A percentile compares a stretch with the other conserved stretches of the same genome.
Conservation (phyloP, 2,888 invertebrate genomes). For the Listrodromus nycthemerus region DNA sequence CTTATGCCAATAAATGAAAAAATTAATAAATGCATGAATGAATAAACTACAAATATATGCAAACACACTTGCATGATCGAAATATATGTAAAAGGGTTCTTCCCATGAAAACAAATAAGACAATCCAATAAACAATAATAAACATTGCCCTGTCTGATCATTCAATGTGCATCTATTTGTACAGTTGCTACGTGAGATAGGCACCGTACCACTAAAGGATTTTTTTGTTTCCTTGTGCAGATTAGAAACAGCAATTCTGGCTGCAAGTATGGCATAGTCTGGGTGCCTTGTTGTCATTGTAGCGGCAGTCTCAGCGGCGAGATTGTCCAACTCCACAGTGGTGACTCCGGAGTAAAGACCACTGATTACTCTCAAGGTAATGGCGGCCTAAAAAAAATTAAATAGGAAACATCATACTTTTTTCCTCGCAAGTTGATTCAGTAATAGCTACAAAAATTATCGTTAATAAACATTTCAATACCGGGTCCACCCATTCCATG, state of each 20-base stretch:
- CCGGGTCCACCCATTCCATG: slow-evolving; percentile 98
- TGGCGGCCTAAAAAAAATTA: slow-evolving; percentile 87
- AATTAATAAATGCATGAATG: neutral
- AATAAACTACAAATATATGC: too few species aligned
- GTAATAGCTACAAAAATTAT: neutral
- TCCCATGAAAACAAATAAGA: too few species aligned
- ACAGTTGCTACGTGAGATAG: neutral
- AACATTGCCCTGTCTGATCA: neutral
- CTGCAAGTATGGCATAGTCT: slow-evolving; percentile 96
- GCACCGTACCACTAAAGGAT: slow-evolving; percentile 91
- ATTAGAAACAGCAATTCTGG: slow-evolving; percentile 97
- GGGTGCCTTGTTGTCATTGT: slow-evolving; percentile 99
- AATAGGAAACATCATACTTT: neutral
- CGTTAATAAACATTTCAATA: slow-evolving; percentile 83
- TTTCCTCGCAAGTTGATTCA: neutral
- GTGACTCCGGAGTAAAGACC: slow-evolving; percentile 98
- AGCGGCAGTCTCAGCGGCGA: slow-evolving; percentile 99
- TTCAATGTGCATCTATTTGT: neutral
- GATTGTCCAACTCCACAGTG: slow-evolving; percentile 97
- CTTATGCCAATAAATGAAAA: neutral
- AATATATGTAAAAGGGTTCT: too few species aligned
- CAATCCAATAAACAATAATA: neutral
- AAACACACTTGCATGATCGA: too few species aligned
- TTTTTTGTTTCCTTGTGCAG: slow-evolving; percentile 99
- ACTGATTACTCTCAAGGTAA: slow-evolving; percentile 96